Evolutionary conservation across 2,113 vertebrate species (phyloP), one percentile per base, ranked within the genome.

Genomic region (Scytalopus superciliaris): DNA sequence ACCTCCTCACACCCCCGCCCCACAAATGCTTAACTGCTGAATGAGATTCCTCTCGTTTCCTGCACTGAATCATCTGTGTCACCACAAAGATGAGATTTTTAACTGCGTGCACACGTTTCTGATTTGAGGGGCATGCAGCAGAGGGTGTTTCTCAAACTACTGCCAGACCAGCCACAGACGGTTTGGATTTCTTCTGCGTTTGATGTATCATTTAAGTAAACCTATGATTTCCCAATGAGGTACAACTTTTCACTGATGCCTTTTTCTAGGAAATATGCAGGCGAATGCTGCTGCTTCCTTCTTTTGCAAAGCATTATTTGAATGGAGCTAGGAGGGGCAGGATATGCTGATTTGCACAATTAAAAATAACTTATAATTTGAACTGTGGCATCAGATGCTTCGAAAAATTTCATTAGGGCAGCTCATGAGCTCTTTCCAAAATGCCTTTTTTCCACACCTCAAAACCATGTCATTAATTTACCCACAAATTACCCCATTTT

Each of bases 21-120:
- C 75, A 84, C 85, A 88, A 93, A 88, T 59, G 70, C 96, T 95
- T 50, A 83, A 79, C 78, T 94, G 90, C 90, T 94, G 85, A 89
- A 88, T 60, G 82, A 92, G 93, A 96, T 91, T 90, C 95, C 82
- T 97, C 84, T 92, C 47, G 30, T 80, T 95, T 90, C 89, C 94
- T 97, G 94, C 89, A 84, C 68, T 93, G 90, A 93, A 93, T 97
- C 93, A 97, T 96, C 94, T 94, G 94, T 94, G 95, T 95, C 96
- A 97, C 93, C 94, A 95, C 87, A 95, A 95, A 96, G 91, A 97
- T 45, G 91, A 94, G 95, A 94, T 93, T 90, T 94, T 94, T 87
- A 93, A 94, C 92, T 68, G 40, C 53, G 68, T 0, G 14, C 90
- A 94, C 93, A 95, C 86, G 52, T 86, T 96, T 94, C 92, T 94